A percentile compares a stretch with the other conserved stretches of the same genome.
Conservation (phyloP, 2,797 vertebrate genomes). For the Xenopus petersii region DNA sequence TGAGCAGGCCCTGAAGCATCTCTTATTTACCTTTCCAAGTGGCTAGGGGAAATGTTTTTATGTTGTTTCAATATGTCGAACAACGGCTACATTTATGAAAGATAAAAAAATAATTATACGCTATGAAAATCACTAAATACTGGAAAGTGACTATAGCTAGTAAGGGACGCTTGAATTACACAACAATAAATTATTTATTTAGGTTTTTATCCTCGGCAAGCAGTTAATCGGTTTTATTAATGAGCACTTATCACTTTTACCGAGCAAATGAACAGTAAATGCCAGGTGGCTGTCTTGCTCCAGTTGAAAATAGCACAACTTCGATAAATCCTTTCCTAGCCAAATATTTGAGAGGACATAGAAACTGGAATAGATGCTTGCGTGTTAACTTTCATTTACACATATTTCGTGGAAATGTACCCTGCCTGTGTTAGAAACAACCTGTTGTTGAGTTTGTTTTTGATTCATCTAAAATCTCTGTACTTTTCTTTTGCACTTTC, state of each 20-base stretch:
- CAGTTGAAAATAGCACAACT: slow-evolving; percentile 23
- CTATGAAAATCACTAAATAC: no score
- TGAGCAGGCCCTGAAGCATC: neutral
- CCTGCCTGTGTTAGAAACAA: slow-evolving; percentile 14
- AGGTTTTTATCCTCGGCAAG: no score
- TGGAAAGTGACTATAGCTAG: no score
- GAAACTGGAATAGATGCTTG: slow-evolving; percentile 11
- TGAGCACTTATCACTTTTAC: slow-evolving; percentile 2
- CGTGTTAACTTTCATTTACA: slow-evolving; percentile 33
- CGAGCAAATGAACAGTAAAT: slow-evolving; percentile 1
- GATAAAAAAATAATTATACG: no score
- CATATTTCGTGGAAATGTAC: slow-evolving; percentile 24
- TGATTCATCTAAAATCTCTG: slow-evolving; percentile 19
- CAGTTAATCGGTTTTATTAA: neutral
- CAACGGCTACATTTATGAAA: no score
- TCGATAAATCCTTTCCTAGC: slow-evolving; percentile 33
- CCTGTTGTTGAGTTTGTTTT: slow-evolving; percentile 21
- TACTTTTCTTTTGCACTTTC: slow-evolving; percentile 24
- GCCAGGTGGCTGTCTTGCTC: slow-evolving; percentile 14
- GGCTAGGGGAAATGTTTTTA: no score
- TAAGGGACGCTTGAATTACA: no score
- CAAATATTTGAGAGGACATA: slow-evolving; percentile 23
- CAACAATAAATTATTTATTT: neutral
- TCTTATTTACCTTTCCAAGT: neutral
- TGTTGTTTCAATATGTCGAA: no score